Percentiles rank a stretch among this genome's conserved stretches.
Conservation (phyloP, 1,140 invertebrate genomes). For the Plodia interpunctella region DNA sequence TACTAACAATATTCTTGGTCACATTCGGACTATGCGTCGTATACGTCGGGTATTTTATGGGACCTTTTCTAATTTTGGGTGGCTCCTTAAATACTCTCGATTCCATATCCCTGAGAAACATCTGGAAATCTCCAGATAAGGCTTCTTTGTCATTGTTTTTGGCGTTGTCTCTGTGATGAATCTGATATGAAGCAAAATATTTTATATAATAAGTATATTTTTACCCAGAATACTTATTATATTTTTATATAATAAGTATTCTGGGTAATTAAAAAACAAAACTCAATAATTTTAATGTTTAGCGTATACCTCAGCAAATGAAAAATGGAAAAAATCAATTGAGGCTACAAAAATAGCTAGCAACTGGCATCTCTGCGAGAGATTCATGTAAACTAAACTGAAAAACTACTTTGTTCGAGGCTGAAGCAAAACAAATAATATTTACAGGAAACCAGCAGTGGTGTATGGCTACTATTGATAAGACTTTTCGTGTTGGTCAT, state of each 20-base stretch:
- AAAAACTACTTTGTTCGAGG: background rate
- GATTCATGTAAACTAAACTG: conserved; percentile 9
- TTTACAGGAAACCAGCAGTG: conserved; percentile 9
- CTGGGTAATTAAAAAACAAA: no score
- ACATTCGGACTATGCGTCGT: background rate
- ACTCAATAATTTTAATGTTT: no score
- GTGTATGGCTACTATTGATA: conserved; percentile 13
- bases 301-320: background rate
- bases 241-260: no score
- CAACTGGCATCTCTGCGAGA: conserved; percentile 4
- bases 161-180: conserved; percentile 7
- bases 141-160: conserved; percentile 12
- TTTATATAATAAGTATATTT: background rate
- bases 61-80: no score
- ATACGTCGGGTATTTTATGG: background rate
- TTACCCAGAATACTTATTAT: no score
- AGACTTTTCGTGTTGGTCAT: conserved; percentile 12
- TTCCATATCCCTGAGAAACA: conserved; percentile 27
- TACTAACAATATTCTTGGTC: background rate
- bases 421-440: conserved; percentile 6
- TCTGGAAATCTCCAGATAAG: conserved; percentile 24
- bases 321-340: background rate
- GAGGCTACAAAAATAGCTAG: background rate
- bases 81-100: conserved; percentile 7
- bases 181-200: conserved; percentile 5